A percentile compares a stretch with the other conserved stretches of the same genome.
Evolutionary conservation across 2,113 vertebrate genomes (phyloP).

Genomic region (Motacilla tschutschensis): DNA sequence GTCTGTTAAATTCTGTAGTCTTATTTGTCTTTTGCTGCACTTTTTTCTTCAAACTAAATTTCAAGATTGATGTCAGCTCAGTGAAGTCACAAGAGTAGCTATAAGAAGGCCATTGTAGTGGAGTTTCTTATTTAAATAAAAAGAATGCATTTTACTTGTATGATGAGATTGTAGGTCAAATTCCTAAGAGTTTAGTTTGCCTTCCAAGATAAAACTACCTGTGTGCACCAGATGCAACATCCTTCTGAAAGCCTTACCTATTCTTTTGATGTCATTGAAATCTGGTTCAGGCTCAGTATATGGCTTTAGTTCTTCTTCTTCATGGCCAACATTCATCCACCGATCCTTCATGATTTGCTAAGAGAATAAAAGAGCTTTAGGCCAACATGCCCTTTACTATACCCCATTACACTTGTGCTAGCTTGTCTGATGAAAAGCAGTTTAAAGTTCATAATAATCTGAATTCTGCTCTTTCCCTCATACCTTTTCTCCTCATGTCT

Average conservation of each 20-base stretch:
- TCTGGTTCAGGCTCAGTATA: constrained; percentile 90
- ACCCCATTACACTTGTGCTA: background rate
- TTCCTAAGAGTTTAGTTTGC: background rate
- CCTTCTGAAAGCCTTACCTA: constrained; percentile 74
- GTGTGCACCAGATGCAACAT: background rate
- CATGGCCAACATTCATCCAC: constrained; percentile 96
- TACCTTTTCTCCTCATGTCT: background rate
- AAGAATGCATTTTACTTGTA: background rate
- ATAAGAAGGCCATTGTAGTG: background rate
- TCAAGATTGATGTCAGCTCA: background rate
- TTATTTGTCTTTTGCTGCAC: background rate
- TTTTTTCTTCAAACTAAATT: background rate
- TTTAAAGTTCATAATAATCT: background rate
- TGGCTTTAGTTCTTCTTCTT: constrained; percentile 93
- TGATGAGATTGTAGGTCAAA: background rate
- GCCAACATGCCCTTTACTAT: background rate
- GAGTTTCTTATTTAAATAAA: background rate
- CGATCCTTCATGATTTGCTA: constrained; percentile 98
- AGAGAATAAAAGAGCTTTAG: constrained; percentile 6
- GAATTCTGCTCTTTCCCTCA: background rate
- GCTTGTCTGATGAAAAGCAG: background rate
- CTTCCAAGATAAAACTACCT: background rate
- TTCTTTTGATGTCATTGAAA: constrained; percentile 89
- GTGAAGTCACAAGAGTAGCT: background rate
- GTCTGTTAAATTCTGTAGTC: background rate